Conservation (phyloP, 2,888 invertebrate genomes). For the Cheilosia impressa region DNA sequence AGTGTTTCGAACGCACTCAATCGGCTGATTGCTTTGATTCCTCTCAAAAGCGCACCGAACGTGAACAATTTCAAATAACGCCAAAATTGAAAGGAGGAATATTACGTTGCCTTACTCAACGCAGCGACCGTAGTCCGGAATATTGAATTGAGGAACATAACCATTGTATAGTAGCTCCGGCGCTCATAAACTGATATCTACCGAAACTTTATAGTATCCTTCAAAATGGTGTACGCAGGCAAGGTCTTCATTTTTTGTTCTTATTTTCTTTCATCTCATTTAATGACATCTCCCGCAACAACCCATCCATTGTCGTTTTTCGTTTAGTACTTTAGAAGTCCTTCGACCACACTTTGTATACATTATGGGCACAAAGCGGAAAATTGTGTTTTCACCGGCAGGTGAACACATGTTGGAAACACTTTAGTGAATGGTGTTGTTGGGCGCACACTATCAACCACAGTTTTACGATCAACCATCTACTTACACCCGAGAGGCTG, state of each 20-base stretch:
- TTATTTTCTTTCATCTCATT: conserved; percentile 1
- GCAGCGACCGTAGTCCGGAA: neutral
- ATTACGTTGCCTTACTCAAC: conserved; percentile 15
- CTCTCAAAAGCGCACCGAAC: conserved; percentile 46
- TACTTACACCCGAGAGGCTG: conserved; percentile 23
- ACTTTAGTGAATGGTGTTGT: conserved; percentile 38
- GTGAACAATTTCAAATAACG: conserved; percentile 67
- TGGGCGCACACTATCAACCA: conserved; percentile 51
- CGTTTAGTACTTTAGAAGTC: conserved; percentile 41
- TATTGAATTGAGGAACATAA: conserved; percentile 42
- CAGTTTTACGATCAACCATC: conserved; percentile 57
- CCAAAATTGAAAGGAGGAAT: conserved; percentile 26
- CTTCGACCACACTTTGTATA: conserved; percentile 61
- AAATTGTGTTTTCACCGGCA: conserved; percentile 70
- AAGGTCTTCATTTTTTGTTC: conserved; percentile 21
- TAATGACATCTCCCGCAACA: neutral
- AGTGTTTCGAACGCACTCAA: conserved; percentile 55
- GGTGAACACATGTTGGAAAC: conserved; percentile 65
- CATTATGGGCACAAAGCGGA: conserved; percentile 66
- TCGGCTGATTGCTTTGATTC: conserved; percentile 68
- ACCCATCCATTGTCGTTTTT: conserved; percentile 21
- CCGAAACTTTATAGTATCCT: conserved; percentile 60
- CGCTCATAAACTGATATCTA: conserved; percentile 55
- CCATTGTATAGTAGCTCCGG: conserved; percentile 32
- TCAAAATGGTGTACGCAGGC: conserved; percentile 39